These are phyloP conservation scores for Tetranychus cinnabarinus DNA, from an alignment of 1,140 invertebrate species.

Conservation along the genomic window DNA sequence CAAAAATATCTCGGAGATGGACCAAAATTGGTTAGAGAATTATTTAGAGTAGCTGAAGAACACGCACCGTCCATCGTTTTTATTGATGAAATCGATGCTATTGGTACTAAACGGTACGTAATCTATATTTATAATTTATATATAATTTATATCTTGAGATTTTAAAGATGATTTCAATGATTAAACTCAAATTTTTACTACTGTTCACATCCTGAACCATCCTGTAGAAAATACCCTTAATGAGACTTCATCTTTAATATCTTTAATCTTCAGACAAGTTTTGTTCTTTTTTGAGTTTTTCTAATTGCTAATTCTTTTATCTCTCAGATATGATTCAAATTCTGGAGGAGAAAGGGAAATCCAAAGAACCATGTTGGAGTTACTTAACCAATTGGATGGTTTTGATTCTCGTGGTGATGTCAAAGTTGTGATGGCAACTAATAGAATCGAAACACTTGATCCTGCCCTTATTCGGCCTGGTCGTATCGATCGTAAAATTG, in stretches of 20 bases:
- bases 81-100: conserved; percentile 99
- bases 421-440: conserved; percentile 97
- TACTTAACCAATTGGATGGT: conserved; percentile 95
- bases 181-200: background rate
- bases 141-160: background rate
- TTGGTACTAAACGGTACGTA: conserved; percentile 69
- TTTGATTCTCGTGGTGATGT: conserved; percentile 91
- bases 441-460: conserved; percentile 95
- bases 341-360: conserved; percentile 98
- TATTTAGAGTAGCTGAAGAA: conserved; percentile 95
- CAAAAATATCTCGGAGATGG: conserved; percentile 99
- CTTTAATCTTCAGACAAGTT: background rate
- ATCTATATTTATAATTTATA: too few relatives aligned
- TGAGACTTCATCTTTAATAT: background rate
- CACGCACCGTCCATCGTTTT: conserved; percentile 99
- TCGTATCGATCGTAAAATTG: conserved; percentile 96
- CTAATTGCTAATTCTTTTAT: background rate
- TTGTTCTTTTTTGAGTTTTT: background rate
- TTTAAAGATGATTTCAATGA: background rate
- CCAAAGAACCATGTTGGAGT: conserved; percentile 96
- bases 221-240: background rate
- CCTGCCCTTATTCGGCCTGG: conserved; percentile 95
- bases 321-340: conserved; percentile 75
- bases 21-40: conserved; percentile 86
- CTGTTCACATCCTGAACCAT: background rate